A percentile compares a stretch with the other conserved stretches of the same genome.
These are phyloP conservation scores for Macrochelys suwanniensis DNA, from an alignment of 2,797 vertebrate species.

Conservation along the genomic window DNA sequence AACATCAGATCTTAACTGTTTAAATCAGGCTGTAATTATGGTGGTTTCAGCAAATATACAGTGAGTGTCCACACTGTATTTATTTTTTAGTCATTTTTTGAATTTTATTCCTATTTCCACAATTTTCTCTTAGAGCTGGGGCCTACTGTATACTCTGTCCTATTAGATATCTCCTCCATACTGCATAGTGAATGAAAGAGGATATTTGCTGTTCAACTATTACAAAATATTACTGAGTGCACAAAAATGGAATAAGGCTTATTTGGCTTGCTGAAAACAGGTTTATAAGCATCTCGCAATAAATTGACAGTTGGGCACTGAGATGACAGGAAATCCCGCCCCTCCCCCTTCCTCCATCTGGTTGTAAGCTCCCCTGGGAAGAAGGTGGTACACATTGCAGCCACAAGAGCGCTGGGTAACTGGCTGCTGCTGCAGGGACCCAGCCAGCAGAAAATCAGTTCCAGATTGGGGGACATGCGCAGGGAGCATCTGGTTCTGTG, in stretches of 20 bases:
- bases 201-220: not conserved
- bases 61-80: not conserved
- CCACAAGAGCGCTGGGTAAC: not conserved
- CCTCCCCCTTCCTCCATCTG: not conserved
- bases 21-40: not conserved
- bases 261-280: not conserved
- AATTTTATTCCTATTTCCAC: not conserved
- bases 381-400: not conserved
- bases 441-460: not conserved
- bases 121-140: not conserved
- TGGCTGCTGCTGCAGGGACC: not conserved
- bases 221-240: not conserved
- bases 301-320: not conserved
- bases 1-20: not conserved
- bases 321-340: not conserved
- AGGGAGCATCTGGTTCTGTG: not conserved
- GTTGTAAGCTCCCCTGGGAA: not conserved
- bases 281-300: not conserved
- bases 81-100: not conserved
- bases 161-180: not conserved
- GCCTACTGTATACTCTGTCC: not conserved
- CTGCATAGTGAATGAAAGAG: not conserved
- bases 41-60: not conserved
- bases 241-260: not conserved
- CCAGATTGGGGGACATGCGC: not conserved